phyloP scores from a whole-genome alignment of 1,140 invertebrate species.

The Diorhabda sublineata region DNA sequence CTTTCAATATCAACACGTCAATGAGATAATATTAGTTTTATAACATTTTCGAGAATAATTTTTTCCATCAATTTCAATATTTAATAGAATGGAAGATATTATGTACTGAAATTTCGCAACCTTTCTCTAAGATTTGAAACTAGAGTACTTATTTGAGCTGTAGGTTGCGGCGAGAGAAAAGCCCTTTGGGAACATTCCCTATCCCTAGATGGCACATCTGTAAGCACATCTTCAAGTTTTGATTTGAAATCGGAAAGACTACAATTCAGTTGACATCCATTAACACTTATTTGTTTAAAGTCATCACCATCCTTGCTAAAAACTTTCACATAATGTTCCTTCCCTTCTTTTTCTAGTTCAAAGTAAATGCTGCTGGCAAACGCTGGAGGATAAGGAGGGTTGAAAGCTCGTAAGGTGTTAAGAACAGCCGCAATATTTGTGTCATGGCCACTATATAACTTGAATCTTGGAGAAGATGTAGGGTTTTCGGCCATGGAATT shows the following conservation, averaged over 20 bases:
- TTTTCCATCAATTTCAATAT: too few species aligned
- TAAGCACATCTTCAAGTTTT: background rate
- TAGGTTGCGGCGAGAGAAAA: too few species aligned
- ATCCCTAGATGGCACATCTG: background rate
- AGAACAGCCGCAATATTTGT: background rate
- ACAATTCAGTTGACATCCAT: slow-evolving; percentile 16
- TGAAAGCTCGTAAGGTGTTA: slow-evolving; percentile 4
- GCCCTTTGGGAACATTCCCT: background rate
- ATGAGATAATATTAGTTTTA: too few species aligned
- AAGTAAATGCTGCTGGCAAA: slow-evolving; percentile 13
- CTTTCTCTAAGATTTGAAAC: too few species aligned
- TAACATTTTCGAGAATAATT: too few species aligned
- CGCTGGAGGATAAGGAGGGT: background rate
- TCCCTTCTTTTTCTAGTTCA: background rate
- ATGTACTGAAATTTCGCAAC: too few species aligned
- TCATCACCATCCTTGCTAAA: slow-evolving; percentile 7
- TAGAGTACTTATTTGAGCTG: too few species aligned
- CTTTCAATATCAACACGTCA: too few species aligned
- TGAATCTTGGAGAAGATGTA: background rate
- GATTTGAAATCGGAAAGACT: background rate
- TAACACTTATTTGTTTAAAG: background rate
- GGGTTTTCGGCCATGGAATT: background rate
- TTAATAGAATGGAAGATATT: too few species aligned
- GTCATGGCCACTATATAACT: slow-evolving; percentile 11
- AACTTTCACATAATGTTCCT: background rate